Evolutionary conservation across 2,113 vertebrate genomes (phyloP).

Genomic region (Lichenostomus cassidix): DNA sequence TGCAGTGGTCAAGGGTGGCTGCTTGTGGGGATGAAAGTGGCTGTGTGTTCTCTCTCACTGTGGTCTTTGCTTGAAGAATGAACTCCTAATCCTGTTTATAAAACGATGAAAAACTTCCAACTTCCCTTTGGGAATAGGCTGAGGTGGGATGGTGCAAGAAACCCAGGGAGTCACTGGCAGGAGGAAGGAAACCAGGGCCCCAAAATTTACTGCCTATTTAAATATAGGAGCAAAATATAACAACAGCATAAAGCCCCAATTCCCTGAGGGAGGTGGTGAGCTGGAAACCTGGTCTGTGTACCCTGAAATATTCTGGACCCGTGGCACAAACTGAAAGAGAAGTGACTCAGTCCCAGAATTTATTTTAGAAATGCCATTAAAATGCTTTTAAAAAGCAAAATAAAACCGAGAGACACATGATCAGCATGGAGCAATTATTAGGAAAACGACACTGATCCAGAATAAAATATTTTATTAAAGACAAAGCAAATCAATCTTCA

Average conservation of each 20-base stretch:
- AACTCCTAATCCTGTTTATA: not conserved
- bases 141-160: not conserved
- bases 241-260: not conserved
- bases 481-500: slow-evolving; percentile 15
- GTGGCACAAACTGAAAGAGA: not conserved
- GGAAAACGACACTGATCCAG: not conserved
- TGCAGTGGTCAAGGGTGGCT: not conserved
- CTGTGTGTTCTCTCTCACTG: not conserved
- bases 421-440: slow-evolving; percentile 1
- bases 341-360: slow-evolving; percentile 8
- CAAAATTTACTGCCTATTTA: not conserved
- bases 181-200: not conserved
- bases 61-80: not conserved
- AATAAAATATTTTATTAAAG: not conserved
- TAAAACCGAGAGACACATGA: slow-evolving; percentile 22
- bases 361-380: slow-evolving; percentile 45
- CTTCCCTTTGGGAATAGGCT: not conserved
- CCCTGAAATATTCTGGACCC: not conserved
- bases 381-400: not conserved
- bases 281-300: not conserved
- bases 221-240: not conserved
- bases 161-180: not conserved
- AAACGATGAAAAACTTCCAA: not conserved
- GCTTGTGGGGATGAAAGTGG: not conserved
- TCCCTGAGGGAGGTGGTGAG: not conserved